These are phyloP conservation scores for Mionectes olivaceus DNA, from an alignment of 2,797 vertebrate genomes.

Conservation along the genomic window DNA sequence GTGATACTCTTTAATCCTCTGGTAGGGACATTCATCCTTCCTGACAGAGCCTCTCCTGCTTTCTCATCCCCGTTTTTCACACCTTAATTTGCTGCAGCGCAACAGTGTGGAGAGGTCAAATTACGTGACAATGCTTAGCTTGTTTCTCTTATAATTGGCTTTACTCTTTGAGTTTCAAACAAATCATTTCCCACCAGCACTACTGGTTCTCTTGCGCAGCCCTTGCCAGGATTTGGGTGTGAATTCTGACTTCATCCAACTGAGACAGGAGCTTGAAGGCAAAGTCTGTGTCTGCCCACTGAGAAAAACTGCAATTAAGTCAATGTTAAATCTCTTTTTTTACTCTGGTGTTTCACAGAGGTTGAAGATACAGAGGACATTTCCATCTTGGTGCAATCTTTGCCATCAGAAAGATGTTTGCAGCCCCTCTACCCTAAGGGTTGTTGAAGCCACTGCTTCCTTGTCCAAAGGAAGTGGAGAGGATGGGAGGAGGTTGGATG, in stretches of 20 bases:
- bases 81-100: neutral
- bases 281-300: neutral
- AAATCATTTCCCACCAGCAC: neutral
- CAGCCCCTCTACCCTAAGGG: neutral
- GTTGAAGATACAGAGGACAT: neutral
- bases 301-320: neutral
- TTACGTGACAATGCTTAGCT: neutral
- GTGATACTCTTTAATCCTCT: neutral
- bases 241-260: neutral
- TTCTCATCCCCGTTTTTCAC: neutral
- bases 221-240: neutral
- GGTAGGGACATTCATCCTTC: neutral
- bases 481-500: neutral
- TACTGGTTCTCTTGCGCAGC: neutral
- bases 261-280: neutral
- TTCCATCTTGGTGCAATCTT: neutral
- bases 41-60: neutral
- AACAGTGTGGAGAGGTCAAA: neutral
- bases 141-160: neutral
- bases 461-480: neutral
- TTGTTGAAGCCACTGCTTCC: neutral
- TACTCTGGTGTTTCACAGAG: neutral
- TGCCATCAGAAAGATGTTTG: neutral
- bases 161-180: neutral
- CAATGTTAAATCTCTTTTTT: neutral